Conservation (phyloP, 2,797 vertebrate genomes). For the Astyanax mexicanus region DNA sequence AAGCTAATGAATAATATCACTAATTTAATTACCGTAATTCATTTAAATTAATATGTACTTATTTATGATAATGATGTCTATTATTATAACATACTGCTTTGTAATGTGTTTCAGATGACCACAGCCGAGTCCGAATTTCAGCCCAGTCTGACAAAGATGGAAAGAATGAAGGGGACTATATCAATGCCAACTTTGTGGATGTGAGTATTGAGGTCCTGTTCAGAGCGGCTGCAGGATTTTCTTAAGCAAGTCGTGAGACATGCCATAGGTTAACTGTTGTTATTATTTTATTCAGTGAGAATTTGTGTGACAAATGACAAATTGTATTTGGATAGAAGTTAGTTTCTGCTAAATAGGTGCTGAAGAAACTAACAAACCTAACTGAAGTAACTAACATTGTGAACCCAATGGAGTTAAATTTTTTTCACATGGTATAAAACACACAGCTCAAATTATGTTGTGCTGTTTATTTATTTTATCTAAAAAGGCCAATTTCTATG, state of each 20-base stretch:
- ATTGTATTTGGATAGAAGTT: not conserved
- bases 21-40: too few species aligned
- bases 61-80: too few species aligned
- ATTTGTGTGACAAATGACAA: too few species aligned
- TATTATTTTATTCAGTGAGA: not conserved
- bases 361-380: not conserved
- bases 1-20: not conserved
- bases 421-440: not conserved
- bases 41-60: not conserved
- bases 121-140: constrained; percentile 91
- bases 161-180: constrained; percentile 86
- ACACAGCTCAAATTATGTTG: not conserved
- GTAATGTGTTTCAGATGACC: constrained; percentile 84
- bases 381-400: not conserved
- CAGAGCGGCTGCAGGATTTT: not conserved
- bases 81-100: too few species aligned
- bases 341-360: not conserved
- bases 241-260: not conserved
- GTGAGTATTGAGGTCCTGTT: constrained; percentile 76
- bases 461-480: too few species aligned
- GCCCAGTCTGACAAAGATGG: constrained; percentile 85
- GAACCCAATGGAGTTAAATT: too few species aligned
- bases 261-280: not conserved
- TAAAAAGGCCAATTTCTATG: too few species aligned
- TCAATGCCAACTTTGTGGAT: constrained; percentile 96